Conservation (phyloP, 2,797 vertebrate genomes). For the Euphonia xanthogaster region DNA sequence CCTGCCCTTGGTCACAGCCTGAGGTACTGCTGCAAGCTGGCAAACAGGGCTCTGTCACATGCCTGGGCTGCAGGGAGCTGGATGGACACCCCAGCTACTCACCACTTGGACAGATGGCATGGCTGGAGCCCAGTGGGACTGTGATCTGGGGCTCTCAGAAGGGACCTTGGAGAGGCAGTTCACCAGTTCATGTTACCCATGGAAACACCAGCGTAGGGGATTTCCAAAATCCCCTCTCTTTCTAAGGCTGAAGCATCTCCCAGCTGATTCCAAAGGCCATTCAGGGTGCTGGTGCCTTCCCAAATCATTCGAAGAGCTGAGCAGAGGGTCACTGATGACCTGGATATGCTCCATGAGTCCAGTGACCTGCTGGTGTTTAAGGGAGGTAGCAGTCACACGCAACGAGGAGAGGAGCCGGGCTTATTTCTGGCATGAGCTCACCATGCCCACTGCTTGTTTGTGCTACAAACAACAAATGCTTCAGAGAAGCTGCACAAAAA, state of each 20-base stretch:
- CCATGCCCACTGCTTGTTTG: neutral
- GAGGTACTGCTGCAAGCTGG: fast-evolving
- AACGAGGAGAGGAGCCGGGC: neutral
- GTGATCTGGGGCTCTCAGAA: neutral
- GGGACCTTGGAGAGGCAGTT: fast-evolving
- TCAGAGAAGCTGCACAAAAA: neutral
- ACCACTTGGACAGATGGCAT: fast-evolving
- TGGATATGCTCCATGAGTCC: neutral
- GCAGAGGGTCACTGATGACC: neutral
- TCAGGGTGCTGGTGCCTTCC: neutral
- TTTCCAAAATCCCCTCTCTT: neutral
- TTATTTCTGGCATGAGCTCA: neutral
- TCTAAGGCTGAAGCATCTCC: neutral
- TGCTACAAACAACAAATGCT: neutral
- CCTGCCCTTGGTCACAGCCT: neutral
- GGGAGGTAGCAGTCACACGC: fast-evolving
- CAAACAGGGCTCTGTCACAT: fast-evolving
- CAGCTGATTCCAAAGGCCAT: neutral
- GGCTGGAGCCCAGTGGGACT: neutral
- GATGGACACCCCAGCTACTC: neutral
- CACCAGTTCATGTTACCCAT: neutral
- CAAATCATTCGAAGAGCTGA: neutral
- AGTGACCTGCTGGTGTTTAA: neutral
- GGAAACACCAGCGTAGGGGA: neutral
- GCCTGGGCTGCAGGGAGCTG: neutral